Evolutionary conservation across 2,113 vertebrate species (phyloP).

Genomic region (Nettapus auritus): DNA sequence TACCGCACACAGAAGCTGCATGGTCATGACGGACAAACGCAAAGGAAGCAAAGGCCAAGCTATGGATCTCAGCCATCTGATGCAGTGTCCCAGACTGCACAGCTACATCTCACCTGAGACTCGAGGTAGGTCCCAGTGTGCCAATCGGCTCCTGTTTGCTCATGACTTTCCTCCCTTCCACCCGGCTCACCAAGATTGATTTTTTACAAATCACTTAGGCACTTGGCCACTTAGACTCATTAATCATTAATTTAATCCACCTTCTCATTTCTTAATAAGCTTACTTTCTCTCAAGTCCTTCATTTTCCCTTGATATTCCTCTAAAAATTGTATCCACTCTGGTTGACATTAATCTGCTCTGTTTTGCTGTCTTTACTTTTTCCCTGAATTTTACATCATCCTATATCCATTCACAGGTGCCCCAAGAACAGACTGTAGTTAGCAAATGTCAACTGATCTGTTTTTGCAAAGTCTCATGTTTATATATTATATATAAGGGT

Average conservation of each 20-base stretch:
- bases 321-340: not conserved
- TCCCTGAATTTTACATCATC: not conserved
- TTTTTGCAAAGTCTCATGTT: not conserved
- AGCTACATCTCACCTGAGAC: not conserved
- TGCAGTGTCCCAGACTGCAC: not conserved
- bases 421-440: not conserved
- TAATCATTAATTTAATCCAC: slow-evolving; percentile 44
- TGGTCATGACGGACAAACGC: not conserved
- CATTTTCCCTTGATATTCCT: not conserved
- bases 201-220: not conserved
- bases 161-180: not conserved
- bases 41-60: not conserved
- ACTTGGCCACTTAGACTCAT: slow-evolving; percentile 22
- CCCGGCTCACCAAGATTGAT: accelerated
- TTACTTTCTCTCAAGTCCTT: not conserved
- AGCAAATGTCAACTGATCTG: not conserved
- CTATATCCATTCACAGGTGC: not conserved
- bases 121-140: not conserved
- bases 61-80: not conserved
- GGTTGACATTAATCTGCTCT: not conserved
- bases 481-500: not conserved
- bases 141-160: not conserved
- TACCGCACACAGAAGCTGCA: accelerated
- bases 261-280: slow-evolving; percentile 47
- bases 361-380: not conserved